Evolutionary conservation across 2,113 vertebrate species (phyloP).

Genomic region (Serinus canaria): DNA sequence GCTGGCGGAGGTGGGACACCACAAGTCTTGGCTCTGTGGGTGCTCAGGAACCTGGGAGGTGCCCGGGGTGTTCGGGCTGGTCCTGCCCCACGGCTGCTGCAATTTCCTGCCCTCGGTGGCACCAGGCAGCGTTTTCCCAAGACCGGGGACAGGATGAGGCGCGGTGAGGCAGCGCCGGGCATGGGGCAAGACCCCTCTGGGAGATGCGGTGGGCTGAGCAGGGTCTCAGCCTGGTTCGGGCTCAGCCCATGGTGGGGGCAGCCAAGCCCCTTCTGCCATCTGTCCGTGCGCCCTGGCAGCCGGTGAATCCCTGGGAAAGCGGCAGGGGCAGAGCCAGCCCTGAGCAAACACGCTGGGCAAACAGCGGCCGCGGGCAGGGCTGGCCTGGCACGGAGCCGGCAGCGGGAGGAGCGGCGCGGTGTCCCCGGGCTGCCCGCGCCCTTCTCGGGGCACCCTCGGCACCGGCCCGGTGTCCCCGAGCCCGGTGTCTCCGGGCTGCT

Average conservation of each 20-base stretch:
- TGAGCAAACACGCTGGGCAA: constrained; percentile 23
- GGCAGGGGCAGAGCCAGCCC: neutral
- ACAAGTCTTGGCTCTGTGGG: accelerated
- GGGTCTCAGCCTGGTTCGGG: neutral
- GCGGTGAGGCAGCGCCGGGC: neutral
- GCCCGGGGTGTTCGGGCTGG: neutral
- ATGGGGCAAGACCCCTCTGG: neutral
- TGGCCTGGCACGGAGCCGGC: neutral
- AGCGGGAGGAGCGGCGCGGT: neutral
- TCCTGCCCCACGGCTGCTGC: neutral
- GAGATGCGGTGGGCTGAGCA: neutral
- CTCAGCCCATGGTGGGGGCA: accelerated
- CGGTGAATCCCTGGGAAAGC: neutral
- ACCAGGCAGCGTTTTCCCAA: neutral
- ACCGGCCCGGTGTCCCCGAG: neutral
- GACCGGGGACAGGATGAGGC: neutral
- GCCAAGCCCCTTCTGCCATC: neutral
- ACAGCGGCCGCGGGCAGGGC: neutral
- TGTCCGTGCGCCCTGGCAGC: neutral
- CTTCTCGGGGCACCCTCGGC: neutral
- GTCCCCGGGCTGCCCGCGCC: neutral
- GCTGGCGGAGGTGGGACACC: neutral
- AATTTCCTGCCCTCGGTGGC: neutral
- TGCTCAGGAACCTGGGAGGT: too few relatives aligned
- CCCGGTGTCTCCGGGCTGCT: neutral